phyloP scores from a whole-genome alignment of 2,888 invertebrate genomes.

The Dusona sp. region DNA sequence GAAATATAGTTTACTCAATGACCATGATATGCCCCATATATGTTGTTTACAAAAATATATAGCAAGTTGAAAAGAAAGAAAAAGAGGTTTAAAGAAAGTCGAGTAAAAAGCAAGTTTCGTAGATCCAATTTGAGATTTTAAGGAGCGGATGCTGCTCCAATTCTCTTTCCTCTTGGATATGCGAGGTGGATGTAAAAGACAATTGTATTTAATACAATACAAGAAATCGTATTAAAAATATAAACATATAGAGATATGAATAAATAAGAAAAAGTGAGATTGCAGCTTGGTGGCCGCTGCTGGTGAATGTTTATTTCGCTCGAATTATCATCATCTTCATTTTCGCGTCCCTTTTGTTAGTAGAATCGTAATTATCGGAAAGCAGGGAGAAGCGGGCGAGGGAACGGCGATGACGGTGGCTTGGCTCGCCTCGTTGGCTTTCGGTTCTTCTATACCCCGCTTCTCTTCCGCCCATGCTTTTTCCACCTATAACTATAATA shows the following conservation, averaged over 20 bases:
- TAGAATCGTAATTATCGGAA: slow-evolving; percentile 67
- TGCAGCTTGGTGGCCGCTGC: slow-evolving; percentile 19
- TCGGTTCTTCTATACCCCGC: slow-evolving; percentile 25
- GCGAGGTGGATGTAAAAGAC: not conserved
- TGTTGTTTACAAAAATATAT: not conserved
- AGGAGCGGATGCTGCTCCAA: not conserved
- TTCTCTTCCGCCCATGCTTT: slow-evolving; percentile 1
- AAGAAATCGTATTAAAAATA: not conserved
- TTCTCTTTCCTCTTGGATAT: not conserved
- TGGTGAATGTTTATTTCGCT: slow-evolving; percentile 64
- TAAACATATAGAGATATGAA: slow-evolving; percentile 5
- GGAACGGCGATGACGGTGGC: slow-evolving; percentile 56
- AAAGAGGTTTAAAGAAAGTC: not conserved
- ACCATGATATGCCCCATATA: not conserved
- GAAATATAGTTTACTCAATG: not conserved
- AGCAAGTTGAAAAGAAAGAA: not conserved
- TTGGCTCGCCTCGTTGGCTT: slow-evolving; percentile 64
- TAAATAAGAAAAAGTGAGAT: not conserved
- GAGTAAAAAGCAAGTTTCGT: not conserved
- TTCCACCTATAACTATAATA: slow-evolving; percentile 56
- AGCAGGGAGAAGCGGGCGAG: slow-evolving; percentile 24
- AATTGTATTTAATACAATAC: slow-evolving; percentile 28
- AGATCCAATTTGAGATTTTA: not conserved
- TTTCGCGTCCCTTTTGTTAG: slow-evolving; percentile 65
- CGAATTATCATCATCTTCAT: slow-evolving; percentile 64